Evolutionary conservation across 2,113 vertebrate genomes (phyloP), one percentile per base, ranked within the genome.

Genomic region (Silurus meridionalis): DNA sequence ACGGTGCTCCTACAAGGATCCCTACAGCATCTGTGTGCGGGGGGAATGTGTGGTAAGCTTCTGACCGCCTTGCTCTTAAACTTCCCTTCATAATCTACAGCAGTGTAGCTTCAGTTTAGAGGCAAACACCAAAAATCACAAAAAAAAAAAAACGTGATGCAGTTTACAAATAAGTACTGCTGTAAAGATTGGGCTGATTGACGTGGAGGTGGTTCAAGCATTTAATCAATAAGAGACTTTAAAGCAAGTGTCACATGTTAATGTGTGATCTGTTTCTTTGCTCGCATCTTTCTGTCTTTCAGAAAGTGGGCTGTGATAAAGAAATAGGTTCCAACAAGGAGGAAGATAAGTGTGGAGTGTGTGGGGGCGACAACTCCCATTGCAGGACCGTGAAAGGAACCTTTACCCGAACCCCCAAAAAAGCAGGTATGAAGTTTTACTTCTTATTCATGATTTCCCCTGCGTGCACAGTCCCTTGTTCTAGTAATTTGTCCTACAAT

Each of bases 231-330:
- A 5, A 57, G 8, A 46, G 28, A 55, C 57, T 86, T 81, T 19
- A 71, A 50, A 60, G n/a, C 4, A 72, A 61, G 28, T 75, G 67
- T 52, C 23, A 25, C 64, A 23, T 58, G 53, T 2, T 64, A 2
- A 80, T 21, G 8, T 37, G 5, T 64, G 48, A 60, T 25, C 69
- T 13, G 2, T 79, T n/a, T 17, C 23, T 82, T 57, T 37, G 48
- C 50, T 9, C 9, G 61, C 86, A 11, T 46, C 15, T 77, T 69
- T 50, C 21, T 74, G 10, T 75, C 60, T 80, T 91, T 28, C 93
- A 99, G 98, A 98, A 98, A 95, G 97, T 97, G 78, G 98, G 98
- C 88, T 99, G 98, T 79, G 97, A 99, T 94, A 96, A 96, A 91
- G 97, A 98, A 83, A 98, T 99, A 0, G 97, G 97, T 82, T 99